Evolutionary conservation across 2,888 invertebrate species (phyloP).

Genomic region (Oscheius onirici): DNA sequence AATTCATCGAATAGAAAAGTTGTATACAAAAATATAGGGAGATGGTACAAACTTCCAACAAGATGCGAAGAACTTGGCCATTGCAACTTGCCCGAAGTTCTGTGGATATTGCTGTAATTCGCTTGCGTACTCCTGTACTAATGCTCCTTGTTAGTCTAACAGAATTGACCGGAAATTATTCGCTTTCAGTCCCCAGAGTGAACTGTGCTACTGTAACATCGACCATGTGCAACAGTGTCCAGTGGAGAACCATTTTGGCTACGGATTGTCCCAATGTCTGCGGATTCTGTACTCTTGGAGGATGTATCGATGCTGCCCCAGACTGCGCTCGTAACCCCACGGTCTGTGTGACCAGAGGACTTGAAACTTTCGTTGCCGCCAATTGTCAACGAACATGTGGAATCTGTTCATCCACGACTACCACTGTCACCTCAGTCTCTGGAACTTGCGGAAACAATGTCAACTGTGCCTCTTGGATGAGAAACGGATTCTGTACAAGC

Average conservation of each 20-base stretch:
- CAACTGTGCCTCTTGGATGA: neutral
- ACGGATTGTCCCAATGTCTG: neutral
- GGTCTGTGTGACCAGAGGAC: slow-evolving; percentile 10
- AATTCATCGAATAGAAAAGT: no score
- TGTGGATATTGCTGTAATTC: slow-evolving; percentile 17
- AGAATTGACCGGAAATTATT: neutral
- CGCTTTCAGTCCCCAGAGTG: neutral
- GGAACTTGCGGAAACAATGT: neutral
- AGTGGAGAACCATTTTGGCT: neutral
- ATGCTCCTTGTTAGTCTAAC: neutral
- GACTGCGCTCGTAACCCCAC: neutral
- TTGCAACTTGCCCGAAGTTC: slow-evolving; percentile 5
- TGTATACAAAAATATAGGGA: neutral
- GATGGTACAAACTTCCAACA: neutral
- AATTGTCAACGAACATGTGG: slow-evolving; percentile 29
- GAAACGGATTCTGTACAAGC: neutral
- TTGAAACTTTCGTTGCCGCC: neutral
- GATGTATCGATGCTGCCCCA: slow-evolving; percentile 16
- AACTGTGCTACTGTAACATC: neutral
- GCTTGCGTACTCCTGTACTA: neutral
- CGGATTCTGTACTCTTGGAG: slow-evolving; percentile 16
- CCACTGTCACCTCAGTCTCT: neutral
- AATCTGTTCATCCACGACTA: slow-evolving; percentile 1
- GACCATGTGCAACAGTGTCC: neutral
- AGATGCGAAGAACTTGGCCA: neutral